phyloP scores from a whole-genome alignment of 2,113 vertebrate genomes.

The Steatornis caripensis region DNA sequence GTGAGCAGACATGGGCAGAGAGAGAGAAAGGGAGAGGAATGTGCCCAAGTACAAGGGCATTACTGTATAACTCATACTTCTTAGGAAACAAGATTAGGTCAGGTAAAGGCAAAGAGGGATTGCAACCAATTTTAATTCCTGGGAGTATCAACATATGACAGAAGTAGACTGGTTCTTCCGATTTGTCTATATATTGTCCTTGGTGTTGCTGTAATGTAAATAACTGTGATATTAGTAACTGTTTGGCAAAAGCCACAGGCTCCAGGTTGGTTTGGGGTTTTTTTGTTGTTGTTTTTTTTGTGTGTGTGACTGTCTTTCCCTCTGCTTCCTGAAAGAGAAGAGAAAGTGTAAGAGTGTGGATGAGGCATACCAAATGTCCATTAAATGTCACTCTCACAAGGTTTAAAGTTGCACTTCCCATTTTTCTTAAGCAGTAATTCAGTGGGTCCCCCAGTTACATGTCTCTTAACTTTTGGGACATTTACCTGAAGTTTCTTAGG shows the following conservation, averaged over 20 bases:
- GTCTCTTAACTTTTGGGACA: not conserved
- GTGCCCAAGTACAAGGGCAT: not conserved
- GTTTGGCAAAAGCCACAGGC: not conserved
- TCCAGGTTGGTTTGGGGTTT: no score
- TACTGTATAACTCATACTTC: not conserved
- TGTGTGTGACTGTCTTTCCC: not conserved
- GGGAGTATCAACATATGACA: not conserved
- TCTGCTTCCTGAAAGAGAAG: not conserved
- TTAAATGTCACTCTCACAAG: not conserved
- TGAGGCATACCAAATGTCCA: not conserved
- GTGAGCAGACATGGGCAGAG: not conserved
- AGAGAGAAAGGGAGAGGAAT: not conserved
- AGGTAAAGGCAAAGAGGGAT: not conserved
- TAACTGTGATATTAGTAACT: not conserved
- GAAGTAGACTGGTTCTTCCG: not conserved
- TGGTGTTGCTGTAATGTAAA: not conserved
- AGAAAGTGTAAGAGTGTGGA: not conserved
- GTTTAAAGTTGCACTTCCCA: not conserved
- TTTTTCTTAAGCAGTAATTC: not conserved
- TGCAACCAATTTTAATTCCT: not conserved
- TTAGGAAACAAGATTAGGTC: not conserved
- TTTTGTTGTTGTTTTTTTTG: no score
- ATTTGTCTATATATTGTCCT: not conserved
- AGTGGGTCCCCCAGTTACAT: not conserved
- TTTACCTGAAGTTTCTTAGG: not conserved